Base-by-base conservation (phyloP, 2,113 vertebrate genomes). In the Lagopus leucura region DNA sequence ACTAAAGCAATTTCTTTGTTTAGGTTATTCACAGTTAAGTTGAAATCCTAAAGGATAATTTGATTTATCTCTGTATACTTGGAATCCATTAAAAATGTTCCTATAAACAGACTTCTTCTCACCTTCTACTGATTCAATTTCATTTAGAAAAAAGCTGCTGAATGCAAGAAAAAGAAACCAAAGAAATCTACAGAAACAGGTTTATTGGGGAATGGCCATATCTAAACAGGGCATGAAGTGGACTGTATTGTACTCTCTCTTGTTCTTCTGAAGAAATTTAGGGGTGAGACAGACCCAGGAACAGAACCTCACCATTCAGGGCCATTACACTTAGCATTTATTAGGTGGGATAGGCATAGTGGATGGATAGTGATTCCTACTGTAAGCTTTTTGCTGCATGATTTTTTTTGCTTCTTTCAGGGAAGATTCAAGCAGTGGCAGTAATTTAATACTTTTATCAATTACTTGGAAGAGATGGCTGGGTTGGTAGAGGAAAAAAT, bases 11-110 rank as follows among this genome's bases (percentile, higher is more conserved):
- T 86, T 94, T 82, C 79, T 81, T 90, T 86, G 64, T 66, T 45
- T 1, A 0, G 36, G 42, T 86, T 90, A 63, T 83, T 89, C 71
- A 55, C 32, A 82, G 66, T 6, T 40, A 81, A 88, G 69, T 5
- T 81, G 76, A 81, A 92, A 92, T 90, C 45, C 61, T 71, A 28
- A 74, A 93, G 77, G 32, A 64, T 54, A 71, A 47, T 90, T 90
- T 45, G 63, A 45, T 27, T 80, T 54, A 54, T 20, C 20, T 86
- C 52, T 63, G 80, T 77, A 69, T 84, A 21, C 47, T 71, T 55
- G n/a, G 73, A 89, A 86, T 82, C 24, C 52, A 36, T 89, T 67
- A 43, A 92, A 64, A 83, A 40, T 65, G 43, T 81, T 75, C 34
- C 55, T 60, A 27, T 57, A 47, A 45, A 86, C 69, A 27, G 21